Evolutionary conservation across 2,113 vertebrate species (phyloP).

Genomic region (Platycercus adscitus): DNA sequence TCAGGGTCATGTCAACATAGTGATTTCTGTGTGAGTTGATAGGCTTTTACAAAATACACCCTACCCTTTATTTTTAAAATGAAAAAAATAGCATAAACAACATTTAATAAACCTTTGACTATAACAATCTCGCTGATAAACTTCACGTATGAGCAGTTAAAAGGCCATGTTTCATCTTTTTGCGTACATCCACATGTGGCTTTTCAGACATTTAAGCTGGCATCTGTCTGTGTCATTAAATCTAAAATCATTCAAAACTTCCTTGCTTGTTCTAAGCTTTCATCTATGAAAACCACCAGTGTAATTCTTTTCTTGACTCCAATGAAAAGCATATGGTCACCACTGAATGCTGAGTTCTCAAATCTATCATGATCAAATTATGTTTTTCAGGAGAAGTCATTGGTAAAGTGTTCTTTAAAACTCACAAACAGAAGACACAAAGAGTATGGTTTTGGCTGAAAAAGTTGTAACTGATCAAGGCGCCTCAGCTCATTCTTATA

Average conservation of each 20-base stretch:
- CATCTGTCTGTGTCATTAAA: neutral
- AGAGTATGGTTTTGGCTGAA: neutral
- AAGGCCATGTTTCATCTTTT: neutral
- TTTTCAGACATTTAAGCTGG: slow-evolving; percentile 17
- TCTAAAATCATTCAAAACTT: slow-evolving; percentile 30
- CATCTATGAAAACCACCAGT: slow-evolving; percentile 15
- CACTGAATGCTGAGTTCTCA: neutral
- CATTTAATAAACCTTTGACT: neutral
- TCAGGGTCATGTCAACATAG: neutral
- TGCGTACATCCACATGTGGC: neutral
- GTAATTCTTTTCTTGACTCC: slow-evolving; percentile 31
- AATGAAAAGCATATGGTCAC: slow-evolving; percentile 51
- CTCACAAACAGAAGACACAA: slow-evolving; percentile 23
- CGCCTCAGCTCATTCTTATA: neutral
- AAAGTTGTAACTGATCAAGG: neutral
- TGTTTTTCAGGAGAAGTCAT: neutral
- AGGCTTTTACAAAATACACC: neutral
- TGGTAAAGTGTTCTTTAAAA: slow-evolving; percentile 25
- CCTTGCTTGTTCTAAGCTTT: neutral
- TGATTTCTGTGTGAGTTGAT: neutral
- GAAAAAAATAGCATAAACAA: neutral
- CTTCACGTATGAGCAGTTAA: neutral
- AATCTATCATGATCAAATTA: neutral
- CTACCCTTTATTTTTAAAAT: neutral
- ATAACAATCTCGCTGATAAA: neutral